Evolutionary conservation across 2,797 vertebrate genomes (phyloP), one percentile per base, ranked within the genome.

Genomic region (Mus minutoides): DNA sequence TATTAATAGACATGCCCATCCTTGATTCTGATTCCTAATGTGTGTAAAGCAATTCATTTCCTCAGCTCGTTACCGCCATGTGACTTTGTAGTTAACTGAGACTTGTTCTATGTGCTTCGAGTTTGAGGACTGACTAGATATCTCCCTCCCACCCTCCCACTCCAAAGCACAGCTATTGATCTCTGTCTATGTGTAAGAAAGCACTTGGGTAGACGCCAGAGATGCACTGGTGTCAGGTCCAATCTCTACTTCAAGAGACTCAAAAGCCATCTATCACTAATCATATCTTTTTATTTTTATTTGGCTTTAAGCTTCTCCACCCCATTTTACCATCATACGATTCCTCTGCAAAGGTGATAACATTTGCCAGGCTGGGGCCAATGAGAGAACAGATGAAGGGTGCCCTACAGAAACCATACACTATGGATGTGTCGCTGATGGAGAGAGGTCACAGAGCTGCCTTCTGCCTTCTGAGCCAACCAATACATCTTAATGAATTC

Each of bases 381-480:
- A 29, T 24, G 76, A 80, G 0, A 29, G 29, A 26, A 5, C 34
- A n/a, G 31, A 17, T 43, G 22, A 34, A 12, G 88, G 31, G n/a
- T 11, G 0, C 24, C 34, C 22, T 16, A 90, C 1, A 3, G 40
- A 54, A 49, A 56, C 91, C 43, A 14, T 78, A 7, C 80, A 29
- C 29, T 34, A 40, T 16, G 49, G 40, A 60, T n/a, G 67, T 87
- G n/a, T 49, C 13, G 34, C 62, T 86, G 80, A 80, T 88, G 46
- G 56, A 54, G 84, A 71, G 43, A 26, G 46, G 58, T 75, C 37
- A 49, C 6, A 29, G 37, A 88, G 43, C 9, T 77, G 21, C 14
- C 29, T 90, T 91, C 88, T 64, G 77, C n/a, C 71, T 88, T 97
- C 75, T 76, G 58, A 80, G 84, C 52, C 1, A 14, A 46, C 49